These are phyloP conservation scores for Columbina picui DNA, from an alignment of 2,113 vertebrate genomes.

Conservation along the genomic window DNA sequence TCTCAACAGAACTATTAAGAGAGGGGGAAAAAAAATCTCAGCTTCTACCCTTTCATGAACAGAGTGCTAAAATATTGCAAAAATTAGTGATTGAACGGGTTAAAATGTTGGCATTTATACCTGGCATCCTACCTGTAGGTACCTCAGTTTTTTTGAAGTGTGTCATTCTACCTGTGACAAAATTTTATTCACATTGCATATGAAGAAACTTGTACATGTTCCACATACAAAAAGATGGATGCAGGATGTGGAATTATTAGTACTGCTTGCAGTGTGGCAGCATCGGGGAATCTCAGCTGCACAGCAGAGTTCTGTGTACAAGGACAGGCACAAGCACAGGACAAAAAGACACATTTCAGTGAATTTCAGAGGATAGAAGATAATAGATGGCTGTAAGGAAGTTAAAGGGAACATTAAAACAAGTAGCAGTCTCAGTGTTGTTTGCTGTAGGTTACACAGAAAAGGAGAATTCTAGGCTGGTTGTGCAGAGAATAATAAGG, in stretches of 20 bases:
- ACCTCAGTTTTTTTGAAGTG: background rate
- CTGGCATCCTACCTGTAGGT: background rate
- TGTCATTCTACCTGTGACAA: background rate
- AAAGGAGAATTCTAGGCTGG: background rate
- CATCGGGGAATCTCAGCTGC: background rate
- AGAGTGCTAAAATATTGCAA: background rate
- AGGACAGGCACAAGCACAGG: background rate
- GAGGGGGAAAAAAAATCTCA: background rate
- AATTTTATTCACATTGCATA: background rate
- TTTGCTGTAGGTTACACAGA: background rate
- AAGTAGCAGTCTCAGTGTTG: background rate
- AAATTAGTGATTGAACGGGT: background rate
- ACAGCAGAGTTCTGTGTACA: background rate
- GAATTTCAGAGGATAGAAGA: constrained; percentile 12
- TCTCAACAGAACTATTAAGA: background rate
- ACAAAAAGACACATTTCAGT: background rate
- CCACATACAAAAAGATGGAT: background rate
- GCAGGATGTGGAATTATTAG: background rate
- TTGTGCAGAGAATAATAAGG: constrained; percentile 22
- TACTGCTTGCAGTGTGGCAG: background rate
- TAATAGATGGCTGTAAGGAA: background rate
- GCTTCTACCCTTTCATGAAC: background rate
- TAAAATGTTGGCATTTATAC: background rate
- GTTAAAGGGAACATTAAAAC: background rate
- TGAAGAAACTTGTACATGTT: background rate